Percentiles rank a stretch among this genome's conserved stretches.
These are phyloP conservation scores for Taxidea taxus DNA, from an alignment of 2,113 vertebrate genomes.

Conservation along the genomic window DNA sequence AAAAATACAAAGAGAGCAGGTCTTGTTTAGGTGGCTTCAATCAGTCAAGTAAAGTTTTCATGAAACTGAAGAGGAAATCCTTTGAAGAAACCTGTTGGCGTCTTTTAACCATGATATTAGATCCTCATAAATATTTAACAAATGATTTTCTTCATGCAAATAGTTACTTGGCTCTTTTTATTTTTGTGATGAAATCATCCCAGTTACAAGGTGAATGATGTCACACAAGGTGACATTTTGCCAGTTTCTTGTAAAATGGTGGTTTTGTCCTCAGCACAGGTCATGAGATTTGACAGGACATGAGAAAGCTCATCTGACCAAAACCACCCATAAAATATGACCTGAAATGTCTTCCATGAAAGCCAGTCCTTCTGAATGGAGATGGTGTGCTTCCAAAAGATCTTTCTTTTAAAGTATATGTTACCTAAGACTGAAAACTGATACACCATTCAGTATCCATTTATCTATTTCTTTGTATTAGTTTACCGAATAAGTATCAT, in stretches of 20 bases:
- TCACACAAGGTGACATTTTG: neutral
- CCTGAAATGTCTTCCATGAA: neutral
- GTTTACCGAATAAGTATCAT: neutral
- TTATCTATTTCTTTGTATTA: neutral
- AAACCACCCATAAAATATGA: too few species aligned
- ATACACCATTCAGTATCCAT: neutral
- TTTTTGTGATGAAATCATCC: neutral
- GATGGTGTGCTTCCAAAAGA: neutral
- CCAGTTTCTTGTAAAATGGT: neutral
- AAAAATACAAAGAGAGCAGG: neutral
- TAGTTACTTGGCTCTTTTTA: neutral
- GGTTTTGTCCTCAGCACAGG: neutral
- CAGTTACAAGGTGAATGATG: neutral
- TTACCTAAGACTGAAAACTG: fast-evolving
- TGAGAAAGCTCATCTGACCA: neutral
- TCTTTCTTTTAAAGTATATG: neutral
- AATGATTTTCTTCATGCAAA: neutral
- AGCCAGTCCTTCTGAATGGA: neutral
- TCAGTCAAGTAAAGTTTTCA: neutral
- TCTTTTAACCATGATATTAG: neutral
- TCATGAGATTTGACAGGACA: neutral
- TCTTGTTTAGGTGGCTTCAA: neutral
- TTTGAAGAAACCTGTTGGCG: neutral
- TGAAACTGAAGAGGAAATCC: neutral
- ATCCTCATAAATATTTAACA: neutral